A percentile compares a stretch with the other conserved stretches of the same genome.
phyloP scores from a whole-genome alignment of 2,797 vertebrate genomes.

The Pseudomugil gertrudae region DNA sequence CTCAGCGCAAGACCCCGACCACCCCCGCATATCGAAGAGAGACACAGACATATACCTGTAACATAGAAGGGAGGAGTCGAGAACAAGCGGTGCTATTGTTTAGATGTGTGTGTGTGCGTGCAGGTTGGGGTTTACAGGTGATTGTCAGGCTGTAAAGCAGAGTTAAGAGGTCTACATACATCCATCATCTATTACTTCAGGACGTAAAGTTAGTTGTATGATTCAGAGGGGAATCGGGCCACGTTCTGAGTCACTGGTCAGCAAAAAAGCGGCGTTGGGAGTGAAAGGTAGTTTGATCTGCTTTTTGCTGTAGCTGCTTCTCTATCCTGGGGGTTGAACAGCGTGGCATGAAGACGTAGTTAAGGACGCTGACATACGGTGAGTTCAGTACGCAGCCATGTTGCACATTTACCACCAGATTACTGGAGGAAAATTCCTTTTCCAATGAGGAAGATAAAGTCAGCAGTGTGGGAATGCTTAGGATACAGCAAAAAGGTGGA shows the following conservation, averaged over 20 bases:
- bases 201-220: conserved; percentile 16
- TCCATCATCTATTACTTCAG: conserved; percentile 45
- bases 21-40: no score
- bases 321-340: conserved; percentile 22
- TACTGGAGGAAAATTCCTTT: conserved; percentile 6
- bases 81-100: conserved; percentile 28
- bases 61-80: not conserved
- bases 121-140: conserved; percentile 15
- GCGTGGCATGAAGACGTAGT: conserved; percentile 6
- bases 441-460: no score
- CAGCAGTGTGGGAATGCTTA: no score
- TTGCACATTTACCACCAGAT: conserved; percentile 8
- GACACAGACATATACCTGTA: conserved; percentile 29
- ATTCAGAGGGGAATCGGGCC: conserved; percentile 8
- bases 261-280: conserved; percentile 19
- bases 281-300: conserved; percentile 30
- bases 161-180: conserved; percentile 38
- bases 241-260: conserved; percentile 27
- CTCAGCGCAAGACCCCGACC: conserved; percentile 1
- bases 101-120: conserved; percentile 7
- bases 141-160: conserved; percentile 32
- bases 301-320: conserved; percentile 22
- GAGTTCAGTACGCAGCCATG: conserved; percentile 2
- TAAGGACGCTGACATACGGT: conserved; percentile 10
- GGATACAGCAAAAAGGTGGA: no score